Evolutionary conservation across 2,113 vertebrate genomes (phyloP).

Genomic region (Suncus etruscus): DNA sequence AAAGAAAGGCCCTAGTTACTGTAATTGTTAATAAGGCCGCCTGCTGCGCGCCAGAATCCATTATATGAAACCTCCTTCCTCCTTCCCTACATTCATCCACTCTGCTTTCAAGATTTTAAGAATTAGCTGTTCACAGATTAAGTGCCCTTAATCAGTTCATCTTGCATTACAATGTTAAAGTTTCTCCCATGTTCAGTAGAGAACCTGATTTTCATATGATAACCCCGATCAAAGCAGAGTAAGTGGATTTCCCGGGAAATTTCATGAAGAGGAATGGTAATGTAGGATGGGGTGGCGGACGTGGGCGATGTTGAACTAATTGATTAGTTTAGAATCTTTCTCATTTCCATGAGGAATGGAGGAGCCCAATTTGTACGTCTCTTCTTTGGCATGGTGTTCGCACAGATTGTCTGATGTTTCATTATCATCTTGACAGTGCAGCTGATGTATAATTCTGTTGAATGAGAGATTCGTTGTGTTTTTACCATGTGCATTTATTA

Average conservation of each 20-base stretch:
- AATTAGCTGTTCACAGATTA: conserved; percentile 71
- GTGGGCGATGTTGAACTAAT: conserved; percentile 50
- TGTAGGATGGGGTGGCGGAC: not conserved
- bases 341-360: conserved; percentile 68
- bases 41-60: not conserved
- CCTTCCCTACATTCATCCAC: conserved; percentile 18
- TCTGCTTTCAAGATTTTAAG: conserved; percentile 14
- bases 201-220: conserved; percentile 73
- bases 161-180: conserved; percentile 64
- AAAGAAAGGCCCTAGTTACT: not conserved
- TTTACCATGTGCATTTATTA: conserved; percentile 70
- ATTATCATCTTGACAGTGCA: conserved; percentile 72
- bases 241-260: conserved; percentile 72
- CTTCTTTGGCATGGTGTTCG: conserved; percentile 47
- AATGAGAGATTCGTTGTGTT: conserved; percentile 60
- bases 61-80: conserved; percentile 28
- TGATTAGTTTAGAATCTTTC: conserved; percentile 72
- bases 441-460: conserved; percentile 68
- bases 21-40: conserved; percentile 44
- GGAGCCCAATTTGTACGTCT: conserved; percentile 57
- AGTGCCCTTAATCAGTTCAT: conserved; percentile 79
- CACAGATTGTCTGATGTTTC: conserved; percentile 75
- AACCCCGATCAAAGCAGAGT: conserved; percentile 40
- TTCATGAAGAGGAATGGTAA: conserved; percentile 50
- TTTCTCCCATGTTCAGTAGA: conserved; percentile 60